Evolutionary conservation across 2,797 vertebrate genomes (phyloP).

Genomic region (Scolopax bukidnonensis): DNA sequence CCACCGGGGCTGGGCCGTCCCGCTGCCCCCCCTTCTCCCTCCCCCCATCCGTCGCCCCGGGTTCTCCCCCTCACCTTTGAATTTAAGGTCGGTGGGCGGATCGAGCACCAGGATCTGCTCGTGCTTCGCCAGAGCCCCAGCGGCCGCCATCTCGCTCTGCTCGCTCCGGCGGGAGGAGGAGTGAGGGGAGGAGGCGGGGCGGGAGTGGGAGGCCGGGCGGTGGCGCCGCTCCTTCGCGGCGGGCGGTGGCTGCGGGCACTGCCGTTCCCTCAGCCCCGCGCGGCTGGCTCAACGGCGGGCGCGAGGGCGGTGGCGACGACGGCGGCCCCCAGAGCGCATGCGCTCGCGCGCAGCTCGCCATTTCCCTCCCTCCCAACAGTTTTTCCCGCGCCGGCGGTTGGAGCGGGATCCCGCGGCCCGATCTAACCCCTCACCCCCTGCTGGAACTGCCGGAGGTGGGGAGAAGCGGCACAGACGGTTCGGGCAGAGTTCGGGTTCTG

Average conservation of each 20-base stretch:
- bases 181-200: background rate
- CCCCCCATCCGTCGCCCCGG: background rate
- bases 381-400: too few relatives aligned
- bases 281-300: constrained; percentile 33
- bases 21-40: background rate
- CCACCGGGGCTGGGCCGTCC: background rate
- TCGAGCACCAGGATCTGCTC: constrained; percentile 78
- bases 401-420: too few relatives aligned
- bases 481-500: background rate
- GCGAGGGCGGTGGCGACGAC: background rate
- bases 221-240: background rate
- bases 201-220: background rate
- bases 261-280: background rate
- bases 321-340: background rate
- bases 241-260: background rate
- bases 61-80: constrained; percentile 86
- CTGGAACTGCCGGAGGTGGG: background rate
- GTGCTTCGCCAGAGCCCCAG: constrained; percentile 60
- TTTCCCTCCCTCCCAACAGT: too few relatives aligned
- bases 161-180: constrained; percentile 25
- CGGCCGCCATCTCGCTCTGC: constrained; percentile 66
- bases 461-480: accelerated
- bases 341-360: background rate
- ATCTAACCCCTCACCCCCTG: background rate
- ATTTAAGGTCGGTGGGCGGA: constrained; percentile 93